These are phyloP conservation scores for Chinchilla lanigera DNA, from an alignment of 2,113 vertebrate species.

Conservation along the genomic window DNA sequence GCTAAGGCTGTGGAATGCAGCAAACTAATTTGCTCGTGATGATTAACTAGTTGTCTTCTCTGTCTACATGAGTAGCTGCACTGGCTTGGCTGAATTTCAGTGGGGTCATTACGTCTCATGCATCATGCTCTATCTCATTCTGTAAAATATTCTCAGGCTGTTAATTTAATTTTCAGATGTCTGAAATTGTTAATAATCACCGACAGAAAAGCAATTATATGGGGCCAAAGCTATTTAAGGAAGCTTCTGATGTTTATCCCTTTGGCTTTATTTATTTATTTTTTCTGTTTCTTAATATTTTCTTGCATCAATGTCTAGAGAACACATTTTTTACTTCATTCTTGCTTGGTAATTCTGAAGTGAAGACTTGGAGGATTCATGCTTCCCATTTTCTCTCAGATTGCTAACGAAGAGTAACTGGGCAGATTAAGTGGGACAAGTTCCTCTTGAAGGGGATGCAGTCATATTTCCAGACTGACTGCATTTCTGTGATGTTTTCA, in stretches of 20 bases:
- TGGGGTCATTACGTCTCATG: constrained; percentile 81
- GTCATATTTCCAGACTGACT: constrained; percentile 35
- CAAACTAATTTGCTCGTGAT: constrained; percentile 82
- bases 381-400: constrained; percentile 39
- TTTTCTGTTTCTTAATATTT: constrained; percentile 66
- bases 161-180: constrained; percentile 83
- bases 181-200: constrained; percentile 81
- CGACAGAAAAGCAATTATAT: constrained; percentile 80
- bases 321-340: constrained; percentile 62
- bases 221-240: constrained; percentile 75
- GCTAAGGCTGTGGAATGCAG: constrained; percentile 81
- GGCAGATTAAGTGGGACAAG: constrained; percentile 62
- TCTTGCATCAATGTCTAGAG: constrained; percentile 37
- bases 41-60: constrained; percentile 85
- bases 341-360: neutral
- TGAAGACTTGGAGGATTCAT: constrained; percentile 1
- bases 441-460: constrained; percentile 54
- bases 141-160: constrained; percentile 82
- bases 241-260: constrained; percentile 75
- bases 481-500: constrained; percentile 35
- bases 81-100: constrained; percentile 82
- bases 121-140: constrained; percentile 77
- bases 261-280: constrained; percentile 76
- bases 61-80: constrained; percentile 76
- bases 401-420: constrained; percentile 68